Conservation (phyloP, 2,113 vertebrate species). For the Hemicordylus capensis region DNA sequence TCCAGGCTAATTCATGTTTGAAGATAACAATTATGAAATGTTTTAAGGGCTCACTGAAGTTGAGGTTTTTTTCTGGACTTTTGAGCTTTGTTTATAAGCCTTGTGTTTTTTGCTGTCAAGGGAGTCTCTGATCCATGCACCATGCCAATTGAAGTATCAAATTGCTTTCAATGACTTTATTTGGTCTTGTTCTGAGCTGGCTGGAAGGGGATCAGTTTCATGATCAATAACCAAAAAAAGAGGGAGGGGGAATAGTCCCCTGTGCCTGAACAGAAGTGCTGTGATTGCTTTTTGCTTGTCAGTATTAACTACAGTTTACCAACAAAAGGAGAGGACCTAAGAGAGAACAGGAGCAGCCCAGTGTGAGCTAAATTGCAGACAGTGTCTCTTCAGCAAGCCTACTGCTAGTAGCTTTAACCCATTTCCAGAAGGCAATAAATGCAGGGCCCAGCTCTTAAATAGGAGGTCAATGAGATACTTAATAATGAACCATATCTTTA, state of each 20-base stretch:
- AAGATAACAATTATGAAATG: slow-evolving; percentile 83
- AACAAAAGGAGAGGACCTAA: slow-evolving; percentile 60
- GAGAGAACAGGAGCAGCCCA: slow-evolving; percentile 16
- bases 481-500: slow-evolving; percentile 79
- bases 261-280: slow-evolving; percentile 75
- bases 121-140: slow-evolving; percentile 72
- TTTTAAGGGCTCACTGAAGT: slow-evolving; percentile 83
- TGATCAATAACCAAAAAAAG: slow-evolving; percentile 78
- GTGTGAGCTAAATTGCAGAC: slow-evolving; percentile 36
- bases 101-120: slow-evolving; percentile 66
- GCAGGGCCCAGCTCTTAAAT: slow-evolving; percentile 75
- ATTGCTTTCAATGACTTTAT: slow-evolving; percentile 81
- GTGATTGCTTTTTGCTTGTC: slow-evolving; percentile 78
- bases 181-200: slow-evolving; percentile 76
- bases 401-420: slow-evolving; percentile 49
- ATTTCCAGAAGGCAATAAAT: slow-evolving; percentile 75
- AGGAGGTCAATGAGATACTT: slow-evolving; percentile 83
- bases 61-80: slow-evolving; percentile 80
- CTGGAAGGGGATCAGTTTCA: slow-evolving; percentile 81
- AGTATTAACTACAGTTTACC: slow-evolving; percentile 77
- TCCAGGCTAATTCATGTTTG: slow-evolving; percentile 76
- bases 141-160: slow-evolving; percentile 77
- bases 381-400: slow-evolving; percentile 50
- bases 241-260: slow-evolving; percentile 57
- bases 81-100: slow-evolving; percentile 78